Evolutionary conservation across 2,888 invertebrate genomes (phyloP), one percentile per base, ranked within the genome.

Genomic region (Drosophila paranaensis): DNA sequence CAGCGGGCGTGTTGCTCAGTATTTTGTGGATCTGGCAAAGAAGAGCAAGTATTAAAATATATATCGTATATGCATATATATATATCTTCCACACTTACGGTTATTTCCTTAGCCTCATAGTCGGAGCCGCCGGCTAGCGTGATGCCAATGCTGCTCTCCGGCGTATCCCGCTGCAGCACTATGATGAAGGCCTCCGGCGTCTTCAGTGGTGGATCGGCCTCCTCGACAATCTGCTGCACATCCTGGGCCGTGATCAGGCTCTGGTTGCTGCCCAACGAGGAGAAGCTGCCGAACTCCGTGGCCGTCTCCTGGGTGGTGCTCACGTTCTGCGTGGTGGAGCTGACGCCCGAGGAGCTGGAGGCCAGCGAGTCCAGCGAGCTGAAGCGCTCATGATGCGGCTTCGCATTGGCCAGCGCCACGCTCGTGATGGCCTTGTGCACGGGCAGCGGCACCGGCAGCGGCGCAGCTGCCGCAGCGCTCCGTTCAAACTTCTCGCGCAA

Each of bases 41-140:
- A 6, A n/a, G 11, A 6, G 8, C 9, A 0, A 16, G 3, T 9
- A 25, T 14, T n/a, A 6, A 51, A n/a, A n/a, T n/a, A n/a, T n/a
- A n/a, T n/a, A n/a, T n/a, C 8, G n/a, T 8, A 4, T 42, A 2
- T 11, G 3, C 10, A n/a, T 9, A 25, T 14, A 35, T 8, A 3
- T 13, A 45, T 25, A 27, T 16, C 16, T 16, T 1, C 14, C 14
- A 3, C 2, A 93, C 95, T 93, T 93, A 97, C 97, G 90, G 97
- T 97, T 77, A 98, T 97, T 93, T 97, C 97, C 93, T 97, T 98
- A 88, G 96, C 96, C 94, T 98, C 98, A 91, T 97, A 97, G 92
- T 98, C 98, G 20, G 95, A 95, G 58, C 98, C 98, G 67, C 98
- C 98, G 58, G 97, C 97, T 81, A 98, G 93, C 50, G 97, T 97